Evolutionary conservation across 1,140 invertebrate species (phyloP).

Genomic region (Aphelenchoides avenae): DNA sequence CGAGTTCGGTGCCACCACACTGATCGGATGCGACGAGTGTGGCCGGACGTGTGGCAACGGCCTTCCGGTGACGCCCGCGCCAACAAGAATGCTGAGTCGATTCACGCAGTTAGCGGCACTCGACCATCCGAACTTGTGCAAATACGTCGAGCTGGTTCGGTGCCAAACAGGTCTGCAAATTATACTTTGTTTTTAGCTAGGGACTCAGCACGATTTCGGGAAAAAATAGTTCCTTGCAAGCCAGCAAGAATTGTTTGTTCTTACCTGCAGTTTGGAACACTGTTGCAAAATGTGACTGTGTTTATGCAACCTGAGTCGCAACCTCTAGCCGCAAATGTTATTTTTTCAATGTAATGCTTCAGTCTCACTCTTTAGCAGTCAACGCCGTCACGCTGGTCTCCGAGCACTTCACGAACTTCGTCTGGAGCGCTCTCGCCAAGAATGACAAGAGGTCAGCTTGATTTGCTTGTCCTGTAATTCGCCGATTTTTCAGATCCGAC

Average conservation of each 20-base stretch:
- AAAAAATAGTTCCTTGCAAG: too few relatives aligned
- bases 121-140: slow-evolving; percentile 22
- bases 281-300: too few relatives aligned
- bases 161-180: slow-evolving; percentile 18
- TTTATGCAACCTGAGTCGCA: too few relatives aligned
- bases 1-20: background rate
- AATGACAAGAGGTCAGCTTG: slow-evolving; percentile 20
- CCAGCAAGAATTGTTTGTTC: too few relatives aligned
- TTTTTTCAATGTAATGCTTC: too few relatives aligned
- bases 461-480: background rate
- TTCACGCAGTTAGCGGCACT: slow-evolving; percentile 10
- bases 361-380: slow-evolving; percentile 14
- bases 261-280: too few relatives aligned
- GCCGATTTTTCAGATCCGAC: slow-evolving; percentile 14
- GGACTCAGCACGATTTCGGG: too few relatives aligned
- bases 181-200: slow-evolving; percentile 15
- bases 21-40: background rate
- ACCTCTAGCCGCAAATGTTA: too few relatives aligned
- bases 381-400: slow-evolving; percentile 28
- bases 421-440: slow-evolving; percentile 8
- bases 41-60: background rate
- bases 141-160: slow-evolving; percentile 21
- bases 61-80: background rate
- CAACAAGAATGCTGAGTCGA: slow-evolving; percentile 16
- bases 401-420: slow-evolving; percentile 19